phyloP scores from a whole-genome alignment of 2,113 vertebrate genomes.

The Laterallus jamaicensis region DNA sequence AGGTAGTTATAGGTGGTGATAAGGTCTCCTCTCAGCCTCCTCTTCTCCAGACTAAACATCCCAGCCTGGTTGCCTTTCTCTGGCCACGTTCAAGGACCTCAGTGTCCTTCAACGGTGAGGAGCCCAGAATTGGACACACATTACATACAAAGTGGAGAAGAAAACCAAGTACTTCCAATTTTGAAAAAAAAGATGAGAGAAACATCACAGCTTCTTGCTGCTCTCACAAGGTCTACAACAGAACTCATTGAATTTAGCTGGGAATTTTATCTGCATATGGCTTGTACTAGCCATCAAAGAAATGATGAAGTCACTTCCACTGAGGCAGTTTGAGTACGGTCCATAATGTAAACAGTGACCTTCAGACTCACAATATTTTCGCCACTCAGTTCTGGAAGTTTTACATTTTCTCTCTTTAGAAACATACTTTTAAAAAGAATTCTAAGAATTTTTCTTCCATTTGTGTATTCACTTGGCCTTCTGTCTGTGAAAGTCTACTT shows the following conservation, averaged over 20 bases:
- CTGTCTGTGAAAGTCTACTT: neutral
- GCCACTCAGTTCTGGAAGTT: neutral
- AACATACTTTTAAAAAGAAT: neutral
- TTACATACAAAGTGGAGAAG: neutral
- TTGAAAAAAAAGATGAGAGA: neutral
- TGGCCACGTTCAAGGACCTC: too few relatives aligned
- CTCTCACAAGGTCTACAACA: neutral
- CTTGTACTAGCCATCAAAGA: neutral
- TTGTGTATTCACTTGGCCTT: slow-evolving; percentile 3
- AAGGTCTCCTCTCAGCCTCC: too few relatives aligned
- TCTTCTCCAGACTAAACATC: too few relatives aligned
- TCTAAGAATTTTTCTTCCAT: neutral
- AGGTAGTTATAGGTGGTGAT: too few relatives aligned
- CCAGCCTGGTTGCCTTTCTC: too few relatives aligned
- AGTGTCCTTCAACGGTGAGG: too few relatives aligned
- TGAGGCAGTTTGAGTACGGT: neutral
- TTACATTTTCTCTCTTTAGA: neutral
- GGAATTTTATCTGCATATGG: neutral
- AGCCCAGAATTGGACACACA: too few relatives aligned
- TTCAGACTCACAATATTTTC: neutral
- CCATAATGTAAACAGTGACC: neutral
- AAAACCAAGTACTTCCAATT: neutral
- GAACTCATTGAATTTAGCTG: neutral
- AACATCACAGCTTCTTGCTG: neutral
- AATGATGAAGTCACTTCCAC: neutral